Conservation (phyloP, 2,888 invertebrate species). For the Disparrhopalites patrizii region DNA sequence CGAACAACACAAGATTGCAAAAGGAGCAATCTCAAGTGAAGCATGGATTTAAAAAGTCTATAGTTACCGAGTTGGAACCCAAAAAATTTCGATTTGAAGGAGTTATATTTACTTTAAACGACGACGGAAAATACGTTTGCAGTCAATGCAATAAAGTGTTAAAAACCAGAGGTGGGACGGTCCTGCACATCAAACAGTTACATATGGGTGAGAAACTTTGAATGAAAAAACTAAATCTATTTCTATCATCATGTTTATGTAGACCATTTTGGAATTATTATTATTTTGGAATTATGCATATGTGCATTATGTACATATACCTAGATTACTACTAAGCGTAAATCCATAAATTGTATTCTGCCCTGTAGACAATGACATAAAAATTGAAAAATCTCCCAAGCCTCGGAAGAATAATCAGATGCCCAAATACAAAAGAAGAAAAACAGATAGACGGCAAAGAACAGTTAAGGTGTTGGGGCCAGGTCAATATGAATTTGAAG, state of each 20-base stretch:
- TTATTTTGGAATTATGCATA: too few relatives aligned
- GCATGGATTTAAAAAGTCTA: neutral
- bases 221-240: neutral
- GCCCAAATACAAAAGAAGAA: neutral
- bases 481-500: slow-evolving; percentile 20
- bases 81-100: neutral
- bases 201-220: slow-evolving; percentile 9
- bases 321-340: too few relatives aligned
- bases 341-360: too few relatives aligned
- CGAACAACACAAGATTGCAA: neutral
- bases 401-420: neutral
- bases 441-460: slow-evolving; percentile 16
- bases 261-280: too few relatives aligned
- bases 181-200: slow-evolving; percentile 6
- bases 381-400: neutral
- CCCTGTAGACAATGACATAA: neutral
- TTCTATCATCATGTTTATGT: too few relatives aligned
- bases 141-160: neutral
- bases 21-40: neutral
- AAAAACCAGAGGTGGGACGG: slow-evolving; percentile 4
- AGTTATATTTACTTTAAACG: neutral
- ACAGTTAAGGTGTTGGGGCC: slow-evolving; percentile 5
- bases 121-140: slow-evolving; percentile 10
- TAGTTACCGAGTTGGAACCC: neutral
- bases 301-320: too few relatives aligned